A percentile compares a stretch with the other conserved stretches of the same genome.
phyloP scores from a whole-genome alignment of 2,888 invertebrate genomes.

The Biston betularia region DNA sequence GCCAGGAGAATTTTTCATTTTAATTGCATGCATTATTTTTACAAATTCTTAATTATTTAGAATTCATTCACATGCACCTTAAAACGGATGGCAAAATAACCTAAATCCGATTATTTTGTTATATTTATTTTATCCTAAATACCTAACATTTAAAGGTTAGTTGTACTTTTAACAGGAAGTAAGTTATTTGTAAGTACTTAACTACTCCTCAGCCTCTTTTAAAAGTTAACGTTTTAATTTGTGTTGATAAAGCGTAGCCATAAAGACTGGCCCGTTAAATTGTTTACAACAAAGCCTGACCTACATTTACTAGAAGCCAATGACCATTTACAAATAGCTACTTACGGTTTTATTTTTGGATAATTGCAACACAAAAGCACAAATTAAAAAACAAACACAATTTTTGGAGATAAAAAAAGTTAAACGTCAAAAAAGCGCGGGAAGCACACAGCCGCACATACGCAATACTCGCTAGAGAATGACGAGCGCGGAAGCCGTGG shows the following conservation, averaged over 20 bases:
- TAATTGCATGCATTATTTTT: no score
- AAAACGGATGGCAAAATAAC: no score
- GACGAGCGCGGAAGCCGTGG: conserved; percentile 79
- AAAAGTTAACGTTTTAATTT: conserved; percentile 34
- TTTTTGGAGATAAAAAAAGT: conserved; percentile 37
- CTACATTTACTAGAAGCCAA: conserved; percentile 63
- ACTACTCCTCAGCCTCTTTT: conserved; percentile 1
- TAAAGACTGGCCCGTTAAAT: conserved; percentile 50
- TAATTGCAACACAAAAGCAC: conserved; percentile 62
- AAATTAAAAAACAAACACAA: conserved; percentile 57
- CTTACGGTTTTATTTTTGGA: conserved; percentile 55
- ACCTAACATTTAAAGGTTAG: neutral
- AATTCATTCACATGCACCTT: no score
- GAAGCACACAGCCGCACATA: conserved; percentile 67
- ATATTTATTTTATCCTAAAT: no score
- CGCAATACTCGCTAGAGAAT: conserved; percentile 71
- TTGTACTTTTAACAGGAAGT: neutral
- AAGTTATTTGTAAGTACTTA: neutral
- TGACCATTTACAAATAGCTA: conserved; percentile 62
- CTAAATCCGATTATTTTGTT: no score
- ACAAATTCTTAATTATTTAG: no score
- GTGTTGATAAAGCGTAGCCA: conserved; percentile 47
- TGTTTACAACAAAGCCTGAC: conserved; percentile 62
- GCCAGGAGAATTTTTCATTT: no score
- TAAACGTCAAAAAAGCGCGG: conserved; percentile 65